A percentile compares a stretch with the other conserved stretches of the same genome.
phyloP scores from a whole-genome alignment of 2,797 vertebrate genomes.

The Sandelia bainsii region DNA sequence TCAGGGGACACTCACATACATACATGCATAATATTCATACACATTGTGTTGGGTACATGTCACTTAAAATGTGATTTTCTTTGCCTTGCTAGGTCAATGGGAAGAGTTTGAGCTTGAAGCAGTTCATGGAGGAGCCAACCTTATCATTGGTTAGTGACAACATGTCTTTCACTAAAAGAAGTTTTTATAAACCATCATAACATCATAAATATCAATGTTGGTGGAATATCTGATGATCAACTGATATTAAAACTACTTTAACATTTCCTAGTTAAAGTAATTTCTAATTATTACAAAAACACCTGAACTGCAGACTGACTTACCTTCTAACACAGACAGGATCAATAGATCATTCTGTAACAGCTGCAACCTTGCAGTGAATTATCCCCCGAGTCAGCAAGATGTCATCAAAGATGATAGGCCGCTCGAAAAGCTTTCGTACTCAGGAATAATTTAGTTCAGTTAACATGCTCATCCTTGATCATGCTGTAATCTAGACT shows the following conservation, averaged over 20 bases:
- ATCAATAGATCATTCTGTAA: conserved; percentile 58
- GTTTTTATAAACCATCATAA: not conserved
- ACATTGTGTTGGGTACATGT: not conserved
- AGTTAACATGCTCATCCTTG: conserved; percentile 28
- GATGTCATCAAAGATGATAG: conserved; percentile 54
- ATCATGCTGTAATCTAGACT: not conserved
- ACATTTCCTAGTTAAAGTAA: not conserved
- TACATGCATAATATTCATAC: not conserved
- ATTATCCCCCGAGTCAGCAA: conserved; percentile 37
- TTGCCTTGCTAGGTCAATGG: conserved; percentile 83
- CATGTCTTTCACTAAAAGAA: conserved; percentile 1
- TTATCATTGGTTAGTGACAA: conserved; percentile 87
- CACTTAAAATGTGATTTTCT: conserved; percentile 17
- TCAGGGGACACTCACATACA: conserved; percentile 62
- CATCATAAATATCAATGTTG: conserved; percentile 12
- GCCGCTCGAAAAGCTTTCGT: conserved; percentile 29
- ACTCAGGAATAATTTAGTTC: conserved; percentile 35
- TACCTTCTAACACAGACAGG: conserved; percentile 8
- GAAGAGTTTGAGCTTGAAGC: conserved; percentile 94
- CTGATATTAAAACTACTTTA: not conserved
- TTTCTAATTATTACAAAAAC: not conserved
- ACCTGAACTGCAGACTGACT: conserved; percentile 26
- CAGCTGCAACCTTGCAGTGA: conserved; percentile 46
- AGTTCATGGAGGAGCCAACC: conserved; percentile 88
- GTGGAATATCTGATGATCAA: not conserved